These are phyloP conservation scores for Heterohyrax brucei DNA, from an alignment of 2,797 vertebrate genomes.

Conservation along the genomic window DNA sequence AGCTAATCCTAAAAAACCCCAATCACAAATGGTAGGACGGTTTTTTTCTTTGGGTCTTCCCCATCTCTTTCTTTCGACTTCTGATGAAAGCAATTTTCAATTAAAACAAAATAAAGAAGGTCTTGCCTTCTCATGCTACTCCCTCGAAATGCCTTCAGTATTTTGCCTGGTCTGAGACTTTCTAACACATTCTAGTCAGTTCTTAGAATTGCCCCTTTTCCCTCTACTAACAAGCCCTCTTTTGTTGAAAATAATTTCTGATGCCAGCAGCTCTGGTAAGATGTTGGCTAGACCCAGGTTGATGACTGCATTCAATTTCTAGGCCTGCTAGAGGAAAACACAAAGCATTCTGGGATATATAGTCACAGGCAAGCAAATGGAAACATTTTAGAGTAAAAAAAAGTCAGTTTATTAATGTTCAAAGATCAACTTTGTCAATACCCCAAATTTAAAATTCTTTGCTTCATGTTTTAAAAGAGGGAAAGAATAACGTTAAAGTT, in stretches of 20 bases:
- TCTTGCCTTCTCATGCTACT: not conserved
- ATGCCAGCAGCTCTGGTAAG: slow-evolving; percentile 23
- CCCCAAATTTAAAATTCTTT: slow-evolving; percentile 21
- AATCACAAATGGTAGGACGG: slow-evolving; percentile 1
- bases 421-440: slow-evolving; percentile 16
- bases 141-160: slow-evolving; percentile 22
- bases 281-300: not conserved
- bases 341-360: slow-evolving; percentile 45
- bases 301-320: slow-evolving; percentile 62
- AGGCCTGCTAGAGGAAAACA: slow-evolving; percentile 55
- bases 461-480: slow-evolving; percentile 19
- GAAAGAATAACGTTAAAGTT: not conserved
- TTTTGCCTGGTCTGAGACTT: not conserved
- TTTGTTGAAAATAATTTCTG: slow-evolving; percentile 67
- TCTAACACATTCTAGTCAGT: slow-evolving; percentile 59
- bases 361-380: slow-evolving; percentile 9
- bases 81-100: slow-evolving; percentile 58
- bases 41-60: slow-evolving; percentile 36
- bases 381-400: slow-evolving; percentile 26
- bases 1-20: slow-evolving; percentile 31
- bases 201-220: slow-evolving; percentile 19
- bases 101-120: slow-evolving; percentile 39
- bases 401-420: slow-evolving; percentile 3
- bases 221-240: slow-evolving; percentile 38
- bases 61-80: not conserved